These are phyloP conservation scores for Apostichopus californicus DNA, from an alignment of 35 echinoderm and acorn worm species.

Conservation along the genomic window DNA sequence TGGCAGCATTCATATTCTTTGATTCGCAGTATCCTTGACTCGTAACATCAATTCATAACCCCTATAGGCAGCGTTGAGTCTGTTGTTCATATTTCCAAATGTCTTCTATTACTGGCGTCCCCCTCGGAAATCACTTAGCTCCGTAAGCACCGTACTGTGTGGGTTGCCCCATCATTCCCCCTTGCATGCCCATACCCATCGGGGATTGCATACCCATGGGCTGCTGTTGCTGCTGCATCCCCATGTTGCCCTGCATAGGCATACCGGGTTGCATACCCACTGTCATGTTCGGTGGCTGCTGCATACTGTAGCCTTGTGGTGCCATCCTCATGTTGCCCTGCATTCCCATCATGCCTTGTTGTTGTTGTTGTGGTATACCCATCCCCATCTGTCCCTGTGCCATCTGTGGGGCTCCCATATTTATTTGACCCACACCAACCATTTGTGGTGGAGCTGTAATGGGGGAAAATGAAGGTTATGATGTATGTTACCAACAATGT, in stretches of 20 bases:
- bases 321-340: constrained; percentile 72
- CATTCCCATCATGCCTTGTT: constrained; percentile 70
- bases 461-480: neutral
- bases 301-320: constrained; percentile 29
- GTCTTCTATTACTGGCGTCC: neutral
- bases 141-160: constrained; percentile 38
- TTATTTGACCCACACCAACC: constrained; percentile 61
- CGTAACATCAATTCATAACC: neutral
- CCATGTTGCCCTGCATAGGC: constrained; percentile 30
- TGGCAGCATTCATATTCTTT: neutral
- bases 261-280: constrained; percentile 38
- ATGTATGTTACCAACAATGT: neutral
- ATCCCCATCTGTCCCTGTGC: constrained; percentile 44
- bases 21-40: neutral
- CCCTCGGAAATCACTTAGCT: neutral
- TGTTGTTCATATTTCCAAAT: neutral
- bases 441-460: constrained; percentile 27
- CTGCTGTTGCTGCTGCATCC: constrained; percentile 11
- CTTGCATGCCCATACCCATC: constrained; percentile 12
- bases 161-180: constrained; percentile 28
- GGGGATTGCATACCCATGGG: neutral
- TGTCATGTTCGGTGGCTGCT: neutral
- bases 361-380: constrained; percentile 13
- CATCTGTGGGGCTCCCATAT: constrained; percentile 59
- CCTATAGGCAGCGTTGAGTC: neutral